Conservation (phyloP, 2,888 invertebrate species). For the Nudaria mundana region DNA sequence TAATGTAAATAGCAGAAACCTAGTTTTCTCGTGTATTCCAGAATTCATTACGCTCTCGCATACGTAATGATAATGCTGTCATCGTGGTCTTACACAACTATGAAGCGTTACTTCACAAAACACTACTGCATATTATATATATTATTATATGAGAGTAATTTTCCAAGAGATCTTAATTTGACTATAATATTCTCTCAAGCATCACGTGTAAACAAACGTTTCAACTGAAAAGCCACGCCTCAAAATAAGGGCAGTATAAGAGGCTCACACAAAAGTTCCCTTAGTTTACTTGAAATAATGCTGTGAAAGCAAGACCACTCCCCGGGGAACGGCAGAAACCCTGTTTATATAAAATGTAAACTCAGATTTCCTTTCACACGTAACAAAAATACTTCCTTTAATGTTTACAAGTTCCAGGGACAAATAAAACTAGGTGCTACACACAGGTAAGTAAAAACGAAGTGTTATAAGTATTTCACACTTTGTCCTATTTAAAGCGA, state of each 20-base stretch:
- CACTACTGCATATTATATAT: too few relatives aligned
- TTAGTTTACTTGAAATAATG: constrained; percentile 36
- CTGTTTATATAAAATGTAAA: constrained; percentile 38
- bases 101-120: too few relatives aligned
- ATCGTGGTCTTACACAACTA: too few relatives aligned
- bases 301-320: constrained; percentile 32
- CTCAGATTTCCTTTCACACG: constrained; percentile 30
- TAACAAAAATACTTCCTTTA: constrained; percentile 28
- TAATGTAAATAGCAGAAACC: too few relatives aligned
- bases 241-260: constrained; percentile 18
- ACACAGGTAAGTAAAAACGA: constrained; percentile 4
- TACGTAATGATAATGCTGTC: too few relatives aligned
- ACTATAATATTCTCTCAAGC: too few relatives aligned
- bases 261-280: constrained; percentile 20
- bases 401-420: constrained; percentile 7
- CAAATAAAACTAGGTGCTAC: constrained; percentile 1
- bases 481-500: background rate
- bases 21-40: too few relatives aligned
- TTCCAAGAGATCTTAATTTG: too few relatives aligned
- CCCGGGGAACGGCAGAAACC: constrained; percentile 30
- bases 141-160: too few relatives aligned
- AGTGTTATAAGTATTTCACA: too few relatives aligned
- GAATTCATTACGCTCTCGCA: too few relatives aligned
- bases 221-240: constrained; percentile 13
- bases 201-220: constrained; percentile 14